Base-by-base conservation (phyloP, 2,888 invertebrate species). In the Monochamus alternatus region DNA sequence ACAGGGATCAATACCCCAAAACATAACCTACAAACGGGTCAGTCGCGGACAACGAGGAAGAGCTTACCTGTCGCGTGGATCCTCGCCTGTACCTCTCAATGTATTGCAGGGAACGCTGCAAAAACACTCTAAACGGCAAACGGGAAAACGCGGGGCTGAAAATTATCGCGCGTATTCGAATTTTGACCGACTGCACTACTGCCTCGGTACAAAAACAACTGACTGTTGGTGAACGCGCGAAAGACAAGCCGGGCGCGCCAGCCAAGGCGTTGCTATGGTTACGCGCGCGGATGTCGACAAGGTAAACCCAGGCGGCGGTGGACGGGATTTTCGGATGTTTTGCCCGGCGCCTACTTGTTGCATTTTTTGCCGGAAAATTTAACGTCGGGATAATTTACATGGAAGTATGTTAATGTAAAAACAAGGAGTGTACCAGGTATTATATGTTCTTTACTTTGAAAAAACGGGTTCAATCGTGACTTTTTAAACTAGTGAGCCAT, bases 121-220 rank as follows among this genome's bases (percentile, higher is more conserved):
- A 77, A 22, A 79, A 79, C 79, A 79, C 75, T 77, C 76, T 77
- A 77, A 75, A 75, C 75, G 55, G 60, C 70, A 78, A 78, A 76
- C 76, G 75, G 75, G 51, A 62, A 51, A 67, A 44, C 68, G 73
- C 59, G 55, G 75, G 72, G 73, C 70, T 75, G 69, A 55, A 60
- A 73, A 38, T 73, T 65, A 9, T 62, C 66, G 31, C 66, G 55
- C 63, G 68, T 47, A 65, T 75, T 80, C 65, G 73, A 72, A 81
- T 81, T 84, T 84, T 82, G 83, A 84, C 86, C 86, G 86, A 86
- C 86, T 86, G 86, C 86, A 82, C 84, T 75, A 73, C 8, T 69
- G 86, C 86, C 86, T 86, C 86, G 86, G 86, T 83, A 81, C 85
- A 85, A 86, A 86, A 84, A 84, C 84, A 83, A 86, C 86, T 86